Percentiles rank a stretch among this genome's conserved stretches.
These are phyloP conservation scores for Emydocephalus ijimae DNA, from an alignment of 2,113 vertebrate genomes.

Conservation along the genomic window DNA sequence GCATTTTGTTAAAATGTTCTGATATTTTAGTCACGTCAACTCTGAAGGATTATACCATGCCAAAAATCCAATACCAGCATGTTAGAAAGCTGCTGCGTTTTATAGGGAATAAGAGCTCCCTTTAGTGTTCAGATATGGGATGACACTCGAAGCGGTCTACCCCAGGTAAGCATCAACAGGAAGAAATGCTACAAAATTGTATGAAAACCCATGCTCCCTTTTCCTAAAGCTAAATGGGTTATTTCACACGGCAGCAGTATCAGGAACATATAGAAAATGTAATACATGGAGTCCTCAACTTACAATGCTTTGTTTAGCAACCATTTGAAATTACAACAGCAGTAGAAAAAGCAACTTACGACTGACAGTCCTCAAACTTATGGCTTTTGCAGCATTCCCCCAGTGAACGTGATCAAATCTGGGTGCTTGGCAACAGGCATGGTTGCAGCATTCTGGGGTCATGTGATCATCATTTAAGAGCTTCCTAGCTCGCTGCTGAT, in stretches of 20 bases:
- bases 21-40: background rate
- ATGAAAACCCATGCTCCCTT: background rate
- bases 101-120: conserved; percentile 10
- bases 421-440: background rate
- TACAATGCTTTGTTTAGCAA: background rate
- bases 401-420: background rate
- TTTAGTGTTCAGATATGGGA: background rate
- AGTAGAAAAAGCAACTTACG: background rate
- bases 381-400: background rate
- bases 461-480: background rate
- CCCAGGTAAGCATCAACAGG: background rate
- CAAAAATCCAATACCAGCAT: background rate
- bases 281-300: background rate
- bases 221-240: background rate
- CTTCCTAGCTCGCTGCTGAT: background rate
- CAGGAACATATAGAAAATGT: background rate
- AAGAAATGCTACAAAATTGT: background rate
- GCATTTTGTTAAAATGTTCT: background rate
- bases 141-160: background rate
- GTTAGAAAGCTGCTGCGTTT: background rate
- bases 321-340: background rate
- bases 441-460: background rate
- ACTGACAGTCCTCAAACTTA: background rate
- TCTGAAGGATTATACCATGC: background rate
- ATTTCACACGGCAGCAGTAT: background rate